Evolutionary conservation across 2,888 invertebrate genomes (phyloP).

Genomic region (Amblyteles armatorius): DNA sequence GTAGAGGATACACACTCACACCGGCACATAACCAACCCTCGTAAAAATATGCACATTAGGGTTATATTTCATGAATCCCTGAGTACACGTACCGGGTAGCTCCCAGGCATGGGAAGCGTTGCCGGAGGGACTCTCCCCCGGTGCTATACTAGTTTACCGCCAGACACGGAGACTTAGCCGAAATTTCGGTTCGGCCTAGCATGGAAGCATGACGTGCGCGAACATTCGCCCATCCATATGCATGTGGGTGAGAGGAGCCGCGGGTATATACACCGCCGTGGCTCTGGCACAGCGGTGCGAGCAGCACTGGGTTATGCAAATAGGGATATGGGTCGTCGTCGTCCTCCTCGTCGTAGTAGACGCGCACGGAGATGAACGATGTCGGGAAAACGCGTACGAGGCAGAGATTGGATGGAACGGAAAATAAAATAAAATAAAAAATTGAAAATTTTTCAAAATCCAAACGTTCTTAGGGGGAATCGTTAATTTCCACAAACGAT

Average conservation of each 20-base stretch:
- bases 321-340: slow-evolving; percentile 55
- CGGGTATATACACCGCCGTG: slow-evolving; percentile 5
- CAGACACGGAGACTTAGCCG: slow-evolving; percentile 59
- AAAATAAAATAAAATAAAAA: not conserved
- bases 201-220: slow-evolving; percentile 52
- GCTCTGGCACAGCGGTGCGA: slow-evolving; percentile 34
- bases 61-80: slow-evolving; percentile 39
- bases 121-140: not conserved
- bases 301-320: slow-evolving; percentile 62
- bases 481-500: not conserved
- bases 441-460: not conserved
- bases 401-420: not conserved
- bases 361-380: slow-evolving; percentile 40
- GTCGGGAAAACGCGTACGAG: not conserved
- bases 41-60: slow-evolving; percentile 25
- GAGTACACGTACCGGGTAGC: slow-evolving; percentile 36
- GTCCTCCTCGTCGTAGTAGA: slow-evolving; percentile 46
- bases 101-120: slow-evolving; percentile 23
- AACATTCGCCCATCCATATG: slow-evolving; percentile 63
- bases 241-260: slow-evolving; percentile 47
- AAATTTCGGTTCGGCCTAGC: slow-evolving; percentile 56
- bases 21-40: not conserved
- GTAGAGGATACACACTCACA: not conserved
- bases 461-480: not conserved
- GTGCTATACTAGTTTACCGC: slow-evolving; percentile 44